Base-by-base conservation (phyloP, 2,113 vertebrate species). In the Nycticryphes semicollaris region DNA sequence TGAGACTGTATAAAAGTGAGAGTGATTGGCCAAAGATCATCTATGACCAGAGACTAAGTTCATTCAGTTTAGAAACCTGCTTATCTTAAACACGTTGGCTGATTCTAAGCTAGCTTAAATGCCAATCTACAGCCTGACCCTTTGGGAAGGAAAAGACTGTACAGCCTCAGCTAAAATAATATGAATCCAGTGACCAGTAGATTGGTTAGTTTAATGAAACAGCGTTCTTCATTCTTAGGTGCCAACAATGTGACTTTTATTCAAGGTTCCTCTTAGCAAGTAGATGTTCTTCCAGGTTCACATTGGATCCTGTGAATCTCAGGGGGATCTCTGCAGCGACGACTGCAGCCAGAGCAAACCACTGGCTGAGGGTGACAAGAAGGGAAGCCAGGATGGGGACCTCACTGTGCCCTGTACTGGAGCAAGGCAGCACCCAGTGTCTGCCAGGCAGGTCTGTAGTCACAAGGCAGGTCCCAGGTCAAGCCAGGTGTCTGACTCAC, bases 251-350 rank as follows among this genome's bases (percentile, higher is more conserved):
- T 79, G 59, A 75, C 67, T 72, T 70, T 75, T 84, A 67, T 37
- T 59, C 70, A 82, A 25, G 68, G 81, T 66, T 60, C 20, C 33
- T 48, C 16, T 4, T 33, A 39, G 51, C 35, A 39, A 75, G 39
- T 39, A 50, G 81, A n/a, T 51, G 41, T 51, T 69, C 35, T 82
- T 76, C 33, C 18, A 35, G 7, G 37, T 50, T 89, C 39, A 23
- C 3, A 2, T 4, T 0, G 0, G 31, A 28, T 56, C 45, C 59
- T 37, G 25, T 60, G 66, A 56, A 24, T 0, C 0, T 8, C 48
- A 5, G 1, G 7, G 31, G 25, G 31, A 37, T 85, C 25, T 6
- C 37, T 60, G 73, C 54, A 48, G 79, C 1, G 8, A 27, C 20
- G 48, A 9, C 39, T 12, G 35, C 54, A 68, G 69, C 31, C 0